Evolutionary conservation across 2,888 invertebrate species (phyloP), one percentile per base, ranked within the genome.

Genomic region (Melanostoma mellinum): DNA sequence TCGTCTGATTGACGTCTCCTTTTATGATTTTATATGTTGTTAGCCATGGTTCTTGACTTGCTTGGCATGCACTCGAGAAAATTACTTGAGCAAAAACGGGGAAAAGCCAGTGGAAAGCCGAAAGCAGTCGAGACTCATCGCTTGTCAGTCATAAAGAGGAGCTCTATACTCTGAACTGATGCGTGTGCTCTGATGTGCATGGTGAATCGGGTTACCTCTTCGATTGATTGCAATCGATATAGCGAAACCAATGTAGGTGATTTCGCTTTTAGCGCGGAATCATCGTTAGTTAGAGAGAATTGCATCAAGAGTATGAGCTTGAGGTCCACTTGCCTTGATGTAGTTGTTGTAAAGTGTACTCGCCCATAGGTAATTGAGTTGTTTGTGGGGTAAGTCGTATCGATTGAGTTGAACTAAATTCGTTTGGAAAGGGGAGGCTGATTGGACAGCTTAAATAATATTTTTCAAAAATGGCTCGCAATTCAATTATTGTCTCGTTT

Each of bases 1-100:
- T 58, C 52, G 72, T 56, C 78, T 78, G 82, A 82, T 82, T 82
- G 82, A 82, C 82, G 82, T 78, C 81, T 82, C 81, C 81, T 73
- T 82, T 77, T 82, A 82, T 82, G 81, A 68, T 72, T 81, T 52
- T 68, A 20, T 20, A 81, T 77, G 77, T 72, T 77, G 77, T 72
- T 50, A 58, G 76, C 61, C 20, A 78, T 67, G 78, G 60, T 63
- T 63, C 20, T 38, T 48, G 38, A 48, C 33, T 60, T 50, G 63
- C 35, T 50, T 38, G 40, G 65, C 56, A 55, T 56, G 73, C 65
- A 56, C 56, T 65, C 46, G 52, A 53, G 60, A 44, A 53, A 44
- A 74, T 42, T 35, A 56, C 38, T 50, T 46, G 10, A 10, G 50
- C 38, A 55, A 40, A 38, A 55, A 48, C 40, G 5, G 30, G 20